phyloP scores from a whole-genome alignment of 2,113 vertebrate genomes.

The Corydoras maculifer region DNA sequence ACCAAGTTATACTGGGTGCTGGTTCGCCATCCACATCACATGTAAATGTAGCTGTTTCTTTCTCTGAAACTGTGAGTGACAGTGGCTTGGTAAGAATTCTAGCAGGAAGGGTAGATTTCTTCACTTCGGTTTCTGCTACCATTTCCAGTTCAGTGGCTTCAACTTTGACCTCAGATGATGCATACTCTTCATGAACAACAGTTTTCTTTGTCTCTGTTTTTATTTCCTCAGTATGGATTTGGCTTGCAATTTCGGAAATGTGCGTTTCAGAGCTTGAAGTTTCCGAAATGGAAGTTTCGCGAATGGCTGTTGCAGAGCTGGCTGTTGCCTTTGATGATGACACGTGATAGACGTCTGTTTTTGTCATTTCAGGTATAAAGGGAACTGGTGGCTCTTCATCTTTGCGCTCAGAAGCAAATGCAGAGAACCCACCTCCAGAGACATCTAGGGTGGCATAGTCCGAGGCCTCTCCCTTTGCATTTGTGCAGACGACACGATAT shows the following conservation, averaged over 20 bases:
- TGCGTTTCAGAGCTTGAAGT: constrained; percentile 68
- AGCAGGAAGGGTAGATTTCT: constrained; percentile 72
- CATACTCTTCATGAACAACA: constrained; percentile 63
- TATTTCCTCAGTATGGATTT: constrained; percentile 40
- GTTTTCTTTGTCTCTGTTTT: constrained; percentile 52
- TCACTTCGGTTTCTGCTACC: constrained; percentile 34
- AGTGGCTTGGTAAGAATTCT: constrained; percentile 82
- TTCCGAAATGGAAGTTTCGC: constrained; percentile 30
- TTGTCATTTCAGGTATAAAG: constrained; percentile 78
- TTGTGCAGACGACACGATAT: constrained; percentile 85
- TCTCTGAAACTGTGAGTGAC: constrained; percentile 82
- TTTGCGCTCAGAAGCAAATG: constrained; percentile 72
- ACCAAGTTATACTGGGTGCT: constrained; percentile 81
- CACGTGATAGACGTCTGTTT: constrained; percentile 80
- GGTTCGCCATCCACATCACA: constrained; percentile 91
- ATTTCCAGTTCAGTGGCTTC: constrained; percentile 60
- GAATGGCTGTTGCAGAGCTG: constrained; percentile 66
- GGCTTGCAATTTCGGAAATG: constrained; percentile 56
- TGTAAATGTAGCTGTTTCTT: constrained; percentile 79
- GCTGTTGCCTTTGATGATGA: constrained; percentile 77
- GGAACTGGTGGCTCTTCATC: constrained; percentile 82
- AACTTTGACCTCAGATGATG: constrained; percentile 64
- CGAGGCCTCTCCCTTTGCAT: constrained; percentile 88
- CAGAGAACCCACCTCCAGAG: constrained; percentile 76
- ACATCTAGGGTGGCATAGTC: constrained; percentile 93